Evolutionary conservation across 2,113 vertebrate species (phyloP), one percentile per base, ranked within the genome.

Genomic region (Gymnarchus niloticus): DNA sequence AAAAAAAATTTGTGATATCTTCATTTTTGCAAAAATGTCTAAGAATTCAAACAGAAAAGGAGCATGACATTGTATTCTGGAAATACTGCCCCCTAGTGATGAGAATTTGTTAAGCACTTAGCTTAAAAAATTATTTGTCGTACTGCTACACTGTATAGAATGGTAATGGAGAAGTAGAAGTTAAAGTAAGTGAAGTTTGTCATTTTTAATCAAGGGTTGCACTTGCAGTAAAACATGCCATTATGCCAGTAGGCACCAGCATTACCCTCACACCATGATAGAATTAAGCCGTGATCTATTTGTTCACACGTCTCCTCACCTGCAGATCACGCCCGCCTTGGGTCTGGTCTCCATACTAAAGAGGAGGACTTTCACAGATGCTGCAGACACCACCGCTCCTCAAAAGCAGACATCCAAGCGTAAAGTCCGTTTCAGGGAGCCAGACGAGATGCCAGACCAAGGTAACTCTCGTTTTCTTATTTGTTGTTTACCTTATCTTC

Each of bases 271-370:
- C 28, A 5, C 28, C 14, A 2, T 17, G 52, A 14, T 57, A 23
- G n/a, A n/a, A n/a, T n/a, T n/a, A n/a, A n/a, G 21, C n/a, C 21
- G n/a, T 23, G 6, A 9, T 78, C 41, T 6, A 4, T 21, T 78
- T 78, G 33, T 78, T 78, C 41, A 7, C 21, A 10, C 46, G 5
- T 49, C 44, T 52, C 12, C 56, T 77, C n/a, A 37, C 78, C 83
- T 81, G 84, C 88, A 99, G 98, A 93, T 94, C 37, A 91, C 92
- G 56, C 97, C 96, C 56, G 92, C 95, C 0, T 94, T 95, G 88
- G 97, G 97, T 1, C 88, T 99, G 85, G 96, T 99, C 57, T 99
- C 98, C 61, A 99, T 99, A 90, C 88, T 99, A 83, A 99, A 99
- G 94, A 98, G 96, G 89, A 94, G 95, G 84, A 94, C 87, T 33